Percentiles rank a stretch among this genome's conserved stretches.
phyloP scores from a whole-genome alignment of 2,113 vertebrate genomes.

The Malurus melanocephalus region DNA sequence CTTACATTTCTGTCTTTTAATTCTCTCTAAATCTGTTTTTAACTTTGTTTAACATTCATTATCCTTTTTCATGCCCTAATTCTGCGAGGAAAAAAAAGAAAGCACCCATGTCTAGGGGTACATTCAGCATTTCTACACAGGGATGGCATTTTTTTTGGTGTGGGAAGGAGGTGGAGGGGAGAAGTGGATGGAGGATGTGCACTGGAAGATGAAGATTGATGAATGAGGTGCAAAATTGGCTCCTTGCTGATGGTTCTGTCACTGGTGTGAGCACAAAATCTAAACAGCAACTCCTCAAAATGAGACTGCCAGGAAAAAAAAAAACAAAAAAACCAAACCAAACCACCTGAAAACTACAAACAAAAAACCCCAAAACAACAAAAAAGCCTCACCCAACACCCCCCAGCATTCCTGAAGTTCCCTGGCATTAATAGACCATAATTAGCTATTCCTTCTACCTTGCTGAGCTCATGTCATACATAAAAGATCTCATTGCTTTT shows the following conservation, averaged over 20 bases:
- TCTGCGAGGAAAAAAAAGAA: neutral
- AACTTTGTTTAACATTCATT: slow-evolving; percentile 51
- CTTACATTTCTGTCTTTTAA: slow-evolving; percentile 52
- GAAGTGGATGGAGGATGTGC: neutral
- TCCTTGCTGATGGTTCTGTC: neutral
- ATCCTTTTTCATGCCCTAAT: slow-evolving; percentile 41
- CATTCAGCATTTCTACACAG: neutral
- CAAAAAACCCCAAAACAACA: too few species aligned
- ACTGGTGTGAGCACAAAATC: neutral
- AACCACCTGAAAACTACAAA: neutral
- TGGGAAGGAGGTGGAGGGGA: neutral
- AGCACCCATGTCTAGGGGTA: neutral
- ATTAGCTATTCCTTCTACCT: neutral
- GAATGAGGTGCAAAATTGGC: neutral
- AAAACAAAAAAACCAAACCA: neutral
- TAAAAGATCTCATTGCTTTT: neutral
- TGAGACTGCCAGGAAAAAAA: neutral
- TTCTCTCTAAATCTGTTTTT: slow-evolving; percentile 65
- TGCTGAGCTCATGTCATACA: neutral
- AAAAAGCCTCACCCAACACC: neutral
- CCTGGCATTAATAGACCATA: neutral
- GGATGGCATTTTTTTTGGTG: neutral
- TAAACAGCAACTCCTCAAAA: neutral
- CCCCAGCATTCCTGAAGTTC: neutral
- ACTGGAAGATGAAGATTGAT: neutral